These are phyloP conservation scores for Ciconia nigra DNA, from an alignment of 2,797 vertebrate genomes.

Conservation along the genomic window DNA sequence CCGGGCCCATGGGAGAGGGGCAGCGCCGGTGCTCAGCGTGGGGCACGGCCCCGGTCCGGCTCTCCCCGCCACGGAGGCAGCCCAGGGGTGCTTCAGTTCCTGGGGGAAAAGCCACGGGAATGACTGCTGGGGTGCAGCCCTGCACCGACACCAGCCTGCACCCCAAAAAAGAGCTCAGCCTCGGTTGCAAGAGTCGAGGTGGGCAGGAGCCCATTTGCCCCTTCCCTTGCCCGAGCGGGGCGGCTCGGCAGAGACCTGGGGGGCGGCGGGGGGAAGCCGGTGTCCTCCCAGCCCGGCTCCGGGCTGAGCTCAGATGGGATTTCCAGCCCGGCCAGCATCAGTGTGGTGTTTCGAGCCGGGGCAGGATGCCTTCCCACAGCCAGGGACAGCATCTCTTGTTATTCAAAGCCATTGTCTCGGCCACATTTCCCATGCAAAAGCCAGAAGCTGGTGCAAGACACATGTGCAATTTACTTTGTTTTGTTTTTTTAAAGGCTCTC, in stretches of 20 bases:
- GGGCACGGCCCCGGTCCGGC: not conserved
- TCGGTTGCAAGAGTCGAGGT: fast-evolving
- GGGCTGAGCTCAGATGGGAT: not conserved
- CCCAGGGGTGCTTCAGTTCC: not conserved
- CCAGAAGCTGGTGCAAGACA: not conserved
- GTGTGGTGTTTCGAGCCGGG: fast-evolving
- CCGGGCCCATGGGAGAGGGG: not conserved
- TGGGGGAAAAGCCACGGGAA: not conserved
- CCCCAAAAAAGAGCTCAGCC: not conserved
- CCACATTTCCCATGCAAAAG: not conserved
- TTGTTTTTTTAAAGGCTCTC: not conserved
- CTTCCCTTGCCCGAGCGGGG: too few species aligned
- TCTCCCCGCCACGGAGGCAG: not conserved
- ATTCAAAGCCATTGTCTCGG: not conserved
- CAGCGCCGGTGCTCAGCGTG: not conserved
- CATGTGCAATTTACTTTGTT: not conserved
- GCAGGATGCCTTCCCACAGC: not conserved
- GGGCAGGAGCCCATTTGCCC: not conserved
- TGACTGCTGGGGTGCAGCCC: not conserved
- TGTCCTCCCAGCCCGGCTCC: not conserved
- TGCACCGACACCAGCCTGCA: fast-evolving
- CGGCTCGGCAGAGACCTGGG: fast-evolving
- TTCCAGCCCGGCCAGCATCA: not conserved
- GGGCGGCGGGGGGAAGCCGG: too few species aligned
- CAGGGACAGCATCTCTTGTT: not conserved